Conservation (phyloP, 2,113 vertebrate species). For the Accipiter virgatus region DNA sequence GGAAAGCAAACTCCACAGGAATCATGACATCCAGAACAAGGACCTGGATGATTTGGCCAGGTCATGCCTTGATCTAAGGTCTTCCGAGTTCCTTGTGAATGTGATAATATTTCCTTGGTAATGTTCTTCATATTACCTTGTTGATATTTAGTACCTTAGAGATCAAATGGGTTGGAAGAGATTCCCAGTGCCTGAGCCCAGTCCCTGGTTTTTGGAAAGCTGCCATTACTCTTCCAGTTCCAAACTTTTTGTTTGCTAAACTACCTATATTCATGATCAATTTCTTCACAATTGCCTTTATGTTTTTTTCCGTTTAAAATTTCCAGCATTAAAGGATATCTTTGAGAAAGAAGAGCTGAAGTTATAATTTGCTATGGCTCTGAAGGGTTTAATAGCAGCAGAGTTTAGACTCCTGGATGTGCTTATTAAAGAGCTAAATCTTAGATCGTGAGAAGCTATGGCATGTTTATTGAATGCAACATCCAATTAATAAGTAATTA, state of each 20-base stretch:
- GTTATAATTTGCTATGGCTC: not conserved
- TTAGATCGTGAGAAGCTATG: not conserved
- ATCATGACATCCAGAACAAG: fast-evolving
- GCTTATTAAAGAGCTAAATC: slow-evolving; percentile 62
- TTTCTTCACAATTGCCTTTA: not conserved
- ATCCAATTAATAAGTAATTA: slow-evolving; percentile 56
- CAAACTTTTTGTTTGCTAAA: not conserved
- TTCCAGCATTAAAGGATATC: not conserved
- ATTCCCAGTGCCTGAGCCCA: not conserved
- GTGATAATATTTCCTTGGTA: not conserved
- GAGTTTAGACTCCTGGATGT: not conserved
- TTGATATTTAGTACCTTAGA: not conserved
- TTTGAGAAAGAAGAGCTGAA: not conserved
- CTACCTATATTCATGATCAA: not conserved
- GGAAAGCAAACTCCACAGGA: not conserved
- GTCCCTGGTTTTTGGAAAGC: not conserved
- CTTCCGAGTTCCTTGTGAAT: not conserved
- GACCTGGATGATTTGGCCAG: not conserved
- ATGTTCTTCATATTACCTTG: not conserved
- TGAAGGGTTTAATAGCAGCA: not conserved
- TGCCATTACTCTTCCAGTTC: not conserved
- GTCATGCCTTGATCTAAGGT: not conserved
- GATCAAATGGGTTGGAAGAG: not conserved
- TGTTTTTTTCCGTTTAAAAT: not conserved
- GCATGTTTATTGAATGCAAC: slow-evolving; percentile 40